Percentiles rank a stretch among this genome's conserved stretches.
Conservation (phyloP, 2,797 vertebrate genomes). For the Austrolebias charrua region DNA sequence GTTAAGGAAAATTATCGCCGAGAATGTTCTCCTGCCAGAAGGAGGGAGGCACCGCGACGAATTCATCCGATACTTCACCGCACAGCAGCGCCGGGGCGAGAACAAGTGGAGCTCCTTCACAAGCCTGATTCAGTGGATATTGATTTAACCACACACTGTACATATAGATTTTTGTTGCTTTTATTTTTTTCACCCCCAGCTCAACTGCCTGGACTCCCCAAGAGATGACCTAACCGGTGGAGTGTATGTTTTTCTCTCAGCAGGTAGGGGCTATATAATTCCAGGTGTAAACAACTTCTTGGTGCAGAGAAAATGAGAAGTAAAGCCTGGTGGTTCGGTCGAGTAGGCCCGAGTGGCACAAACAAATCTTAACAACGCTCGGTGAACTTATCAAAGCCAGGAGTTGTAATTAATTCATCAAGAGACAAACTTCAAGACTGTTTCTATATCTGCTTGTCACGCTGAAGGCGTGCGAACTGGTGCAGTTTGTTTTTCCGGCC, state of each 20-base stretch:
- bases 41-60: neutral
- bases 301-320: neutral
- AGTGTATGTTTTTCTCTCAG: constrained; percentile 24
- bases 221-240: constrained; percentile 61
- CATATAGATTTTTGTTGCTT: neutral
- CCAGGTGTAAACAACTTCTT: constrained; percentile 1
- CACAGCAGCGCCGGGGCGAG: constrained; percentile 12
- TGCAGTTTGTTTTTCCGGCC: constrained; percentile 65
- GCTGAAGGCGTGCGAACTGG: constrained; percentile 27
- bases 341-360: constrained; percentile 36
- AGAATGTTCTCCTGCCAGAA: constrained; percentile 31
- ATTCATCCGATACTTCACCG: constrained; percentile 35
- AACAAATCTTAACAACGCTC: neutral
- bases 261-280: constrained; percentile 57
- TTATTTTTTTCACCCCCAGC: neutral
- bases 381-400: neutral
- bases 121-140: constrained; percentile 33
- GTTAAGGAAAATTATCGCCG: constrained; percentile 28
- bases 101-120: constrained; percentile 14
- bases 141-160: constrained; percentile 29
- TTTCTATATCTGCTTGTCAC: constrained; percentile 1
- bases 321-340: constrained; percentile 17
- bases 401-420: constrained; percentile 3
- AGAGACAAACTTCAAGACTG: constrained; percentile 18
- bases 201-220: constrained; percentile 25